These are phyloP conservation scores for Drosophila persimilis DNA, from an alignment of 1,140 invertebrate genomes.

Conservation along the genomic window DNA sequence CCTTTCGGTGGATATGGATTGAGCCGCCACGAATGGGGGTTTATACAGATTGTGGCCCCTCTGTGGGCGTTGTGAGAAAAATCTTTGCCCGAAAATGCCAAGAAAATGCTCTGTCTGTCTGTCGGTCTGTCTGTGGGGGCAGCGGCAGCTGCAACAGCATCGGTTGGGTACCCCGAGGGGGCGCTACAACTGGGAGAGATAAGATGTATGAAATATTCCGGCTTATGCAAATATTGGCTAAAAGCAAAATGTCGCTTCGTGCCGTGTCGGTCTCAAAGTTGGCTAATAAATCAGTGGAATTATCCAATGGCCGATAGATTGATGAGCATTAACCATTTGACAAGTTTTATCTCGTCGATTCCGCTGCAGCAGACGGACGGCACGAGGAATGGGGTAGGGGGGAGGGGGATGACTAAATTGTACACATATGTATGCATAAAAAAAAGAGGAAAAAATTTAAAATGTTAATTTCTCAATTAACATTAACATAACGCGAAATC, in stretches of 20 bases:
- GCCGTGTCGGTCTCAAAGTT: slow-evolving; percentile 32
- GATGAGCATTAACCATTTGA: slow-evolving; percentile 68
- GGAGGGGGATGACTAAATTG: not conserved
- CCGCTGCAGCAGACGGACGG: not conserved
- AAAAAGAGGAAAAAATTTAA: slow-evolving; percentile 34
- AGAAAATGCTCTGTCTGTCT: slow-evolving; percentile 23
- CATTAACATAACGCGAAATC: slow-evolving; percentile 62
- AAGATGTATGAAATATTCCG: slow-evolving; percentile 48
- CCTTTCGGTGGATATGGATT: slow-evolving; percentile 73
- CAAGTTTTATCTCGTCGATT: slow-evolving; percentile 29
- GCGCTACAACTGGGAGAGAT: slow-evolving; percentile 18
- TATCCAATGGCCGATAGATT: slow-evolving; percentile 71
- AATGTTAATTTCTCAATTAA: slow-evolving; percentile 80
- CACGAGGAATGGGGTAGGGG: no score
- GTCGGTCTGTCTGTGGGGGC: slow-evolving; percentile 32
- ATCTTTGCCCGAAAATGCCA: slow-evolving; percentile 60
- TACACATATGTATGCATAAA: slow-evolving; percentile 8
- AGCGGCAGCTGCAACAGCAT: slow-evolving; percentile 53
- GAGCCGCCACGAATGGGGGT: slow-evolving; percentile 31
- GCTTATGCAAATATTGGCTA: slow-evolving; percentile 78
- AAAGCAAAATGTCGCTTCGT: slow-evolving; percentile 79
- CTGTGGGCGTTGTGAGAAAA: slow-evolving; percentile 77
- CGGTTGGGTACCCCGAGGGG: slow-evolving; percentile 44
- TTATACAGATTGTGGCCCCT: slow-evolving; percentile 9
- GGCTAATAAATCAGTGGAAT: slow-evolving; percentile 72